A percentile compares a stretch with the other conserved stretches of the same genome.
These are phyloP conservation scores for Hippocampus kuda DNA, from an alignment of 2,797 vertebrate species.

Conservation along the genomic window DNA sequence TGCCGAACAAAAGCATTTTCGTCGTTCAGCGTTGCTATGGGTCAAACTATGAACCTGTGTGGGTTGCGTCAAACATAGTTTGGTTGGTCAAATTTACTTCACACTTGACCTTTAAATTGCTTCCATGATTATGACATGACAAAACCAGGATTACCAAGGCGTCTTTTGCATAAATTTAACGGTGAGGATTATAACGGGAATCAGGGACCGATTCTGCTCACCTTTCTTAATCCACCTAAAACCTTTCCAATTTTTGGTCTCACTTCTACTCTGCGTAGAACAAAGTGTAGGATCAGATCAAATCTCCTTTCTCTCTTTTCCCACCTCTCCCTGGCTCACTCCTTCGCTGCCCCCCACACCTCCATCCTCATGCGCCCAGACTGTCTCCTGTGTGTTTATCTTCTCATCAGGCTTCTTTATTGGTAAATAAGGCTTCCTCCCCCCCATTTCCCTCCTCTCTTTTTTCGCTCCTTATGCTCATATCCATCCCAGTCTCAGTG, in stretches of 20 bases:
- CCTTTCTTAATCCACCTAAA: background rate
- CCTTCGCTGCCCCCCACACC: conserved; percentile 11
- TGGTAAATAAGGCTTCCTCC: conserved; percentile 70
- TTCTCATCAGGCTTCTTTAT: conserved; percentile 74
- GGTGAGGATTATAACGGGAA: background rate
- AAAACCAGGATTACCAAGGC: no score
- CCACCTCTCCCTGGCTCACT: background rate
- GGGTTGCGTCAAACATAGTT: no score
- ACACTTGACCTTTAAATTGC: no score
- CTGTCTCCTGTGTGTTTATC: conserved; percentile 74
- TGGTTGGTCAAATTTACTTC: no score
- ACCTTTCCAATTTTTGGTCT: background rate
- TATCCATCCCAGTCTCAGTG: conserved; percentile 39
- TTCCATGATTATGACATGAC: no score
- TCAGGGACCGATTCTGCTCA: background rate
- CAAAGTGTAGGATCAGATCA: background rate
- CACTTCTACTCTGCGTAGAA: background rate
- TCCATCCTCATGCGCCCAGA: conserved; percentile 37
- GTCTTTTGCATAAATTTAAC: background rate
- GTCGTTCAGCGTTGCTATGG: no score
- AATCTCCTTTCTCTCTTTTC: background rate
- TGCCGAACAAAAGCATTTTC: no score
- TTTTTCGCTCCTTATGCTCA: conserved; percentile 20
- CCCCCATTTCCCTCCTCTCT: conserved; percentile 34
- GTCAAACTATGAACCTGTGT: no score